Conservation (phyloP, 2,113 vertebrate genomes). For the Equus przewalskii region DNA sequence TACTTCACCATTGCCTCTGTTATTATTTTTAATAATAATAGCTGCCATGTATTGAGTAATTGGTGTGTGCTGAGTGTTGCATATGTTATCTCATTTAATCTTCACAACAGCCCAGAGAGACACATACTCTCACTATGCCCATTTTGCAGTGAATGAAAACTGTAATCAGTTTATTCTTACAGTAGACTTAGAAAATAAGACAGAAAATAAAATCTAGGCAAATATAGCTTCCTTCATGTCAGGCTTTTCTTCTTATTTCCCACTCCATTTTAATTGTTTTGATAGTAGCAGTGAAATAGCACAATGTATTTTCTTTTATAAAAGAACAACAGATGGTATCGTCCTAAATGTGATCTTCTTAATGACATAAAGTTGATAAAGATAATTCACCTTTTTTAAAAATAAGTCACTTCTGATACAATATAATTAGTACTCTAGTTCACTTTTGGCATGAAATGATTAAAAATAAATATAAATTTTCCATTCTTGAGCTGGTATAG, state of each 20-base stretch:
- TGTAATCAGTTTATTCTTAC: background rate
- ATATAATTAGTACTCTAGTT: slow-evolving; percentile 36
- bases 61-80: background rate
- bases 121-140: background rate
- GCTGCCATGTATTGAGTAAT: background rate
- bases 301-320: slow-evolving; percentile 45
- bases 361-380: slow-evolving; percentile 43
- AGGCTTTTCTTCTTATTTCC: slow-evolving; percentile 46
- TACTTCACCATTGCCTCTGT: background rate
- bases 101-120: background rate
- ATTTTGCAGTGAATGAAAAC: slow-evolving; percentile 10
- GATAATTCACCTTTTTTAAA: slow-evolving; percentile 65
- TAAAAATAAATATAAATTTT: slow-evolving; percentile 55
- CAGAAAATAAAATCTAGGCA: slow-evolving; percentile 18
- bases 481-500: background rate
- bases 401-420: slow-evolving; percentile 61
- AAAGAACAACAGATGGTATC: slow-evolving; percentile 63
- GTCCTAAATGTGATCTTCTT: slow-evolving; percentile 59
- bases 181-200: background rate
- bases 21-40: slow-evolving; percentile 28
- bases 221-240: background rate
- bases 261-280: background rate
- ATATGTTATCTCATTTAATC: background rate
- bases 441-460: background rate
- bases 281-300: background rate